A percentile compares a stretch with the other conserved stretches of the same genome.
These are phyloP conservation scores for Myiotriccus ornatus DNA, from an alignment of 2,797 vertebrate genomes.

Conservation along the genomic window DNA sequence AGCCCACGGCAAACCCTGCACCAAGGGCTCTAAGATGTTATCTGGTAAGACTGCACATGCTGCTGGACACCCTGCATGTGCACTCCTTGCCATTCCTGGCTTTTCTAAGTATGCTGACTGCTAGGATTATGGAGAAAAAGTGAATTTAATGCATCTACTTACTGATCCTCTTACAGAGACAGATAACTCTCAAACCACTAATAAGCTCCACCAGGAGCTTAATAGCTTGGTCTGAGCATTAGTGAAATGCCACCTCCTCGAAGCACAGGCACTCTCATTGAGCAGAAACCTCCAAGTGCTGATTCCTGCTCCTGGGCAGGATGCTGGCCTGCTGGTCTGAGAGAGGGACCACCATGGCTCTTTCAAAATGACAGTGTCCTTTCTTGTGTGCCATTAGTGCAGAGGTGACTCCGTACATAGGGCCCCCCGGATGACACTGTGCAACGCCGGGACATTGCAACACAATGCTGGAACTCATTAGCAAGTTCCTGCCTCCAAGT, in stretches of 20 bases:
- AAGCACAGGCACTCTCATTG: not conserved
- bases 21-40: not conserved
- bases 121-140: not conserved
- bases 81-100: not conserved
- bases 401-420: not conserved
- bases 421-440: not conserved
- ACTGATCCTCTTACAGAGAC: not conserved
- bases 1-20: rapidly evolving
- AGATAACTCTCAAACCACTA: not conserved
- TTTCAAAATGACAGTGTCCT: not conserved
- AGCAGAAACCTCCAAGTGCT: not conserved
- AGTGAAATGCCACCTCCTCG: rapidly evolving
- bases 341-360: not conserved
- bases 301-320: rapidly evolving
- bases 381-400: not conserved
- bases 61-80: not conserved
- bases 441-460: not conserved
- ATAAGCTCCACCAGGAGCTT: not conserved
- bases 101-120: not conserved
- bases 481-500: not conserved
- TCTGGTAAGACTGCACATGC: not conserved
- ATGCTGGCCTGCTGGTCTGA: not conserved
- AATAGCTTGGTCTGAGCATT: rapidly evolving
- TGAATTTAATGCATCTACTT: not conserved
- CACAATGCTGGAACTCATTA: not conserved